These are phyloP conservation scores for Lottia gigantea DNA, from an alignment of 2,888 invertebrate genomes.

Conservation along the genomic window DNA sequence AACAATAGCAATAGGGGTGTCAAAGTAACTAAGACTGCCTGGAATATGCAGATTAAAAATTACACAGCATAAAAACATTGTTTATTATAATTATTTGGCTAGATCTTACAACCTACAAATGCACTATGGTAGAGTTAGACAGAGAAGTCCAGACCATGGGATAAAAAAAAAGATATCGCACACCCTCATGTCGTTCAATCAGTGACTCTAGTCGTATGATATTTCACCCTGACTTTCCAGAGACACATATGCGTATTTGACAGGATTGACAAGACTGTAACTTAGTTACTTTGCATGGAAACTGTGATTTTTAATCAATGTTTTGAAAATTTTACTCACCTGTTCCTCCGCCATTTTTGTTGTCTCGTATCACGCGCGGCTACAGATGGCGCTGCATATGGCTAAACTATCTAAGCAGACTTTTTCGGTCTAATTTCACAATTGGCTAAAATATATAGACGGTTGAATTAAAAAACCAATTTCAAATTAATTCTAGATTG, in stretches of 20 bases:
- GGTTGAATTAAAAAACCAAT: no score
- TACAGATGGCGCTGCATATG: background rate
- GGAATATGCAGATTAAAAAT: background rate
- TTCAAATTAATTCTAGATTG: no score
- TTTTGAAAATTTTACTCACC: constrained; percentile 41
- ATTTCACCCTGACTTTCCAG: no score
- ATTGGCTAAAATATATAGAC: no score
- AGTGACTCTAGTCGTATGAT: no score
- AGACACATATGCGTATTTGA: background rate
- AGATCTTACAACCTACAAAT: no score
- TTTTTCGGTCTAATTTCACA: no score
- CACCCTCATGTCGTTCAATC: background rate
- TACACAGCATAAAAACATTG: background rate
- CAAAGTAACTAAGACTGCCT: background rate
- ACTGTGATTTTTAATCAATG: constrained; percentile 16
- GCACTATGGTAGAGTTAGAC: no score
- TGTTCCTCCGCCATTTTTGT: constrained; percentile 66
- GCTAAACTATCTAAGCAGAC: no score
- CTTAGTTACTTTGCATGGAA: background rate
- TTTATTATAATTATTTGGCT: no score
- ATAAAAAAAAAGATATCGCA: background rate
- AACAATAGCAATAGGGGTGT: background rate
- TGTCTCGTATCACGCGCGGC: constrained; percentile 46
- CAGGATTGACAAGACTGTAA: background rate
- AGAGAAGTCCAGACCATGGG: no score